A percentile compares a stretch with the other conserved stretches of the same genome.
These are phyloP conservation scores for Sitta carolinensis DNA, from an alignment of 2,797 vertebrate genomes.

Conservation along the genomic window DNA sequence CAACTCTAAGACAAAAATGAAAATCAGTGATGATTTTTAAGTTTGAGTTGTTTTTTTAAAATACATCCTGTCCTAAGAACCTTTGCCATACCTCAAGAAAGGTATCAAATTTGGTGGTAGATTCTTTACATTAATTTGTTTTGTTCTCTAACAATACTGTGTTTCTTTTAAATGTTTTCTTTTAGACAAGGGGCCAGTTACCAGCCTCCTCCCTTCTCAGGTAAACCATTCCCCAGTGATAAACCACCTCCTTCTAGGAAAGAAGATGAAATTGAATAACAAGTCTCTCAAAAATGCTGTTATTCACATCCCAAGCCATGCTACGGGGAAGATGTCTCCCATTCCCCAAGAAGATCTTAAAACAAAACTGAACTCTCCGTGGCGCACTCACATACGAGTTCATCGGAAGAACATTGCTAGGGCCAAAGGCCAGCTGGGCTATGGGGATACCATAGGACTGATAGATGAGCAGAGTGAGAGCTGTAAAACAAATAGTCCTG, in stretches of 20 bases:
- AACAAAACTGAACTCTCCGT: conserved; percentile 84
- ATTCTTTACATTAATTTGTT: neutral
- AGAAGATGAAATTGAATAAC: conserved; percentile 79
- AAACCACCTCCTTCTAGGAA: conserved; percentile 95
- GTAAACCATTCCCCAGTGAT: conserved; percentile 90
- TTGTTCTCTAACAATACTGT: neutral
- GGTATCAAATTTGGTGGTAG: neutral
- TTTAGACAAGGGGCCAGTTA: conserved; percentile 93
- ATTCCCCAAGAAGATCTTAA: conserved; percentile 79
- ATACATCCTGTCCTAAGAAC: neutral
- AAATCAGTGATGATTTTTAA: conserved; percentile 4
- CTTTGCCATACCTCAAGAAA: neutral
- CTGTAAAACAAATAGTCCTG: conserved; percentile 41
- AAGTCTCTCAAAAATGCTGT: conserved; percentile 76
- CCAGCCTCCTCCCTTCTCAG: conserved; percentile 90
- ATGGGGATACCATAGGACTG: conserved; percentile 79
- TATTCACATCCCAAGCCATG: conserved; percentile 72
- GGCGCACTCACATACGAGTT: conserved; percentile 90
- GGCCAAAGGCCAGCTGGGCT: conserved; percentile 85
- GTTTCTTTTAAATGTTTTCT: conserved; percentile 51
- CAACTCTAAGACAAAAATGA: neutral
- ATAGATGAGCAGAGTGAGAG: conserved; percentile 76
- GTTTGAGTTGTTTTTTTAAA: neutral
- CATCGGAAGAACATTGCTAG: conserved; percentile 86
- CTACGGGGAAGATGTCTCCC: conserved; percentile 76